A percentile compares a stretch with the other conserved stretches of the same genome.
These are phyloP conservation scores for Gymnothorax reevesii DNA, from an alignment of 2,797 vertebrate genomes.

Conservation along the genomic window DNA sequence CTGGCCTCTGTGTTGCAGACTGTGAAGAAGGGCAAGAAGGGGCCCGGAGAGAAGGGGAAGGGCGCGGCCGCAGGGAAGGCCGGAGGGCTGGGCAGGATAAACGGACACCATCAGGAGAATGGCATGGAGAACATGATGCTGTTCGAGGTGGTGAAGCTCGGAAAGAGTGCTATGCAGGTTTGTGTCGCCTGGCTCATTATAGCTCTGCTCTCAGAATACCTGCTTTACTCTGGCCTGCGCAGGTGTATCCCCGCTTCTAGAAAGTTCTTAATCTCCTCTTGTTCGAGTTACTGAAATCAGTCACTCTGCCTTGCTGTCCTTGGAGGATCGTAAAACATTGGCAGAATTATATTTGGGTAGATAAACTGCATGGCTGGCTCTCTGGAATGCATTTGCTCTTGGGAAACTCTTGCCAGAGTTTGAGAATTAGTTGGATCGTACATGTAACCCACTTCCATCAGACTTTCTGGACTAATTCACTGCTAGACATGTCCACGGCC, in stretches of 20 bases:
- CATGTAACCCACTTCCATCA: background rate
- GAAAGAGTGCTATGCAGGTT: conserved; percentile 99
- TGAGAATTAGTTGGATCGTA: background rate
- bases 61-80: conserved; percentile 75
- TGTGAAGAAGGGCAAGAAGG: conserved; percentile 92
- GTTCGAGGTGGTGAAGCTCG: conserved; percentile 97
- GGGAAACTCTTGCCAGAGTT: background rate
- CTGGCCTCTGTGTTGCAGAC: conserved; percentile 63
- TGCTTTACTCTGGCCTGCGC: background rate
- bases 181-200: background rate
- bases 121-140: conserved; percentile 99
- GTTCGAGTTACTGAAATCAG: background rate
- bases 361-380: background rate
- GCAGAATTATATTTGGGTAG: background rate
- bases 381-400: background rate
- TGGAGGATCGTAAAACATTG: background rate
- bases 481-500: background rate
- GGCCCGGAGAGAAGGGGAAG: conserved; percentile 82
- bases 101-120: conserved; percentile 99
- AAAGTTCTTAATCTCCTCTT: background rate
- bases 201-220: background rate
- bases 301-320: background rate
- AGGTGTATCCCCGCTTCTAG: background rate
- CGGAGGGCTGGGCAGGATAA: conserved; percentile 84
- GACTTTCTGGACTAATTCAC: background rate